These are phyloP conservation scores for Copsychus sechellarum DNA, from an alignment of 2,113 vertebrate species.

Conservation along the genomic window DNA sequence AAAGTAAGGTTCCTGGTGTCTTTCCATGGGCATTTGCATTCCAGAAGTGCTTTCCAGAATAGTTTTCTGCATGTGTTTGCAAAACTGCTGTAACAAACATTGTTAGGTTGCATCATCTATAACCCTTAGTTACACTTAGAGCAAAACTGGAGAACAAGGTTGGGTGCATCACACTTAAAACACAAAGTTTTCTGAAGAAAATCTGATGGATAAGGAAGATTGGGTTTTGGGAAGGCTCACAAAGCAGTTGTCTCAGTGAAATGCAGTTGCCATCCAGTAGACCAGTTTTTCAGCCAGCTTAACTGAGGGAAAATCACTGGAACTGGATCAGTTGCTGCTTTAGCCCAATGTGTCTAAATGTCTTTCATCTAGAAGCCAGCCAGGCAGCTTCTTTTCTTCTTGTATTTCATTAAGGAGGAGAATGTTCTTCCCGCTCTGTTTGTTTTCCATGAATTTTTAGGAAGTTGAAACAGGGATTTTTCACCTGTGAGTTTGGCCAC, in stretches of 20 bases:
- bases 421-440: background rate
- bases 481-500: background rate
- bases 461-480: background rate
- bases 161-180: background rate
- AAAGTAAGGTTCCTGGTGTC: slow-evolving; percentile 89
- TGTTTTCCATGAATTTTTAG: background rate
- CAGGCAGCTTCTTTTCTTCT: background rate
- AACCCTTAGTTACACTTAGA: slow-evolving; percentile 18
- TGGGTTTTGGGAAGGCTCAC: background rate
- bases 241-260: background rate
- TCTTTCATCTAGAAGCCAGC: background rate
- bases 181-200: background rate
- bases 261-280: background rate
- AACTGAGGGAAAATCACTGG: background rate
- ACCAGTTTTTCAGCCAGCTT: background rate
- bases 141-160: background rate
- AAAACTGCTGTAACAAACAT: slow-evolving; percentile 45
- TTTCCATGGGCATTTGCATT: slow-evolving; percentile 55
- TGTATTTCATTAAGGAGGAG: background rate
- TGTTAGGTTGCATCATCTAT: slow-evolving; percentile 65
- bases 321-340: background rate
- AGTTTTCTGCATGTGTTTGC: slow-evolving; percentile 83
- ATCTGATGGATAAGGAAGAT: background rate
- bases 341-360: background rate
- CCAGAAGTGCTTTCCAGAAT: slow-evolving; percentile 48